These are phyloP conservation scores for Axea sp. DNA, from an alignment of 2,888 invertebrate genomes.

Conservation along the genomic window DNA sequence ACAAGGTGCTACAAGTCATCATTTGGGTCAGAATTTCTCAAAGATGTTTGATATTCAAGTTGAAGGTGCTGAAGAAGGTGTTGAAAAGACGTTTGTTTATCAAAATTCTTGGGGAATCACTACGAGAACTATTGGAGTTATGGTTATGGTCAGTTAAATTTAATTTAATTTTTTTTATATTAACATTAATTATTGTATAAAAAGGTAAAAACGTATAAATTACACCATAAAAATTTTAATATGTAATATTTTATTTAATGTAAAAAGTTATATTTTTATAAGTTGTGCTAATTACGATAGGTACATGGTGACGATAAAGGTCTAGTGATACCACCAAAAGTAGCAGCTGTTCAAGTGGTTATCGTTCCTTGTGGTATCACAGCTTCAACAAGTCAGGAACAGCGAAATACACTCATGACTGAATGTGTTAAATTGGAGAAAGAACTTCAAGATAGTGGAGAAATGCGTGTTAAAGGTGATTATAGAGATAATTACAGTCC, in stretches of 20 bases:
- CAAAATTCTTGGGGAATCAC: conserved; percentile 99
- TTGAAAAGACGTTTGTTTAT: conserved; percentile 90
- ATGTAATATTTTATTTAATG: too few relatives aligned
- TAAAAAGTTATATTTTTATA: too few relatives aligned
- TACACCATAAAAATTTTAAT: too few relatives aligned
- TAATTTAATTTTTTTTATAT: neutral
- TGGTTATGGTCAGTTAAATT: conserved; percentile 83
- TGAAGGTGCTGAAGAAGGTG: conserved; percentile 94
- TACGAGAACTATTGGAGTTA: conserved; percentile 95
- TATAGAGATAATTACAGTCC: conserved; percentile 97
- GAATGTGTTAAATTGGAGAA: conserved; percentile 87
- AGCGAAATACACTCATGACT: conserved; percentile 84
- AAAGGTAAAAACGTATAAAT: too few relatives aligned
- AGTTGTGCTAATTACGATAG: too few relatives aligned
- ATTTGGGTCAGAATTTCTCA: conserved; percentile 99
- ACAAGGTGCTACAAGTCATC: conserved; percentile 98
- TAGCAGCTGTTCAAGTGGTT: conserved; percentile 92
- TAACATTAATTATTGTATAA: too few relatives aligned
- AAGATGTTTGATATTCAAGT: conserved; percentile 99
- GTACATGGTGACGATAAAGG: conserved; percentile 98
- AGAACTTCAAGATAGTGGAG: conserved; percentile 82
- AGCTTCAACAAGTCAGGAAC: conserved; percentile 86
- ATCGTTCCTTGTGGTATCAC: conserved; percentile 98
- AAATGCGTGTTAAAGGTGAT: conserved; percentile 90
- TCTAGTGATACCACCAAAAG: conserved; percentile 95